These are phyloP conservation scores for Tetramorium simillimum DNA, from an alignment of 1,140 invertebrate species.

Conservation along the genomic window DNA sequence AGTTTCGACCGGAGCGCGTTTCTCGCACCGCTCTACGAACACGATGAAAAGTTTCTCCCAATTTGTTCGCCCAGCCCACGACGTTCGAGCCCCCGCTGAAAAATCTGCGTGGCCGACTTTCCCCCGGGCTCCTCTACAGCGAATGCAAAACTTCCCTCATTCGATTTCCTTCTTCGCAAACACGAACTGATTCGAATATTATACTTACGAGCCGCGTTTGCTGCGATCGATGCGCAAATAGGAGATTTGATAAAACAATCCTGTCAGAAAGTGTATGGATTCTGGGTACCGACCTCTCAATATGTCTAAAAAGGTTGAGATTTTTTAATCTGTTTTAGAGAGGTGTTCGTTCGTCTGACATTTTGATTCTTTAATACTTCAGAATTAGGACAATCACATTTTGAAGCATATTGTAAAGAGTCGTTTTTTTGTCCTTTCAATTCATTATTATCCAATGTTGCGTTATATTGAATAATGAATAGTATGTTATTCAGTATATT, in stretches of 20 bases:
- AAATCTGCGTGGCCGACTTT: slow-evolving; percentile 47
- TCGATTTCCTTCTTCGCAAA: slow-evolving; percentile 8
- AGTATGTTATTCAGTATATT: not conserved
- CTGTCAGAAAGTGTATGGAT: not conserved
- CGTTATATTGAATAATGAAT: too few relatives aligned
- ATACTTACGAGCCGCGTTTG: not conserved
- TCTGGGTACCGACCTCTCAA: not conserved
- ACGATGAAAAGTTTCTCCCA: slow-evolving; percentile 46
- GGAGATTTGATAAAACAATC: not conserved
- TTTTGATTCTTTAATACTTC: not conserved
- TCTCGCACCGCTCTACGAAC: slow-evolving; percentile 13
- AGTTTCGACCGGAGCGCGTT: slow-evolving; percentile 54
- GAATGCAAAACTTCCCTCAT: not conserved
- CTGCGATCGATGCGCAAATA: slow-evolving; percentile 18
- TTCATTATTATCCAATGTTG: not conserved
- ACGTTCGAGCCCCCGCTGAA: slow-evolving; percentile 28
- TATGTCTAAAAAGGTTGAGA: not conserved
- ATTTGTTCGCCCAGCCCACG: slow-evolving; percentile 18
- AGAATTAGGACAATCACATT: not conserved
- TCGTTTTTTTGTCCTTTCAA: not conserved
- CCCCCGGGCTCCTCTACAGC: not conserved
- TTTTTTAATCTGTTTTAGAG: not conserved
- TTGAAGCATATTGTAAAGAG: not conserved
- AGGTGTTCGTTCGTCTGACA: not conserved
- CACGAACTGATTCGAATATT: slow-evolving; percentile 16